Percentiles rank a stretch among this genome's conserved stretches.
phyloP scores from a whole-genome alignment of 2,888 invertebrate species.

The Aleiodes testaceus region DNA sequence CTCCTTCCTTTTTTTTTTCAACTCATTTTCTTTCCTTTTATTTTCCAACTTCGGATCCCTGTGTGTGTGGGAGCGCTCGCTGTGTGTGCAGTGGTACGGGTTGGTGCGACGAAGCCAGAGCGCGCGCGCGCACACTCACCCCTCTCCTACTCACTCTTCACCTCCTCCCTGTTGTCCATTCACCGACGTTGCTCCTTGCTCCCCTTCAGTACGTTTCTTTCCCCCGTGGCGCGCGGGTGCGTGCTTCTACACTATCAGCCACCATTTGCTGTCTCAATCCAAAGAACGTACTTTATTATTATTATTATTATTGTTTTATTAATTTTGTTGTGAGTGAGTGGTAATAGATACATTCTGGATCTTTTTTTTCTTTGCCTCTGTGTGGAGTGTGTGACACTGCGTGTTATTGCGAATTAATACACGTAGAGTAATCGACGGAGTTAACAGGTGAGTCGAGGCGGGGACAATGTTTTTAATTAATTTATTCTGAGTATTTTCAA shows the following conservation, averaged over 20 bases:
- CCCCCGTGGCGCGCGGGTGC: conserved; percentile 55
- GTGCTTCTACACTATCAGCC: conserved; percentile 32
- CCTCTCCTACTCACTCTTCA: conserved; percentile 27
- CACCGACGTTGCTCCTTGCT: conserved; percentile 55
- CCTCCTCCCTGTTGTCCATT: conserved; percentile 33
- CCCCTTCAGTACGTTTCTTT: conserved; percentile 59
- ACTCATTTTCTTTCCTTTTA: conserved; percentile 39
- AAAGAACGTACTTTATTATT: background rate
- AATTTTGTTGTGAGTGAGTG: conserved; percentile 22
- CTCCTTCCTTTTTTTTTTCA: conserved; percentile 18
- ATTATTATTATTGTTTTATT: conserved; percentile 9
- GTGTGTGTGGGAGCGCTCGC: no score
- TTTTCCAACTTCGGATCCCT: conserved; percentile 11
- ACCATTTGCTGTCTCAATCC: conserved; percentile 29
- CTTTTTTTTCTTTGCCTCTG: conserved; percentile 5
- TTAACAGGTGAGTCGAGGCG: conserved; percentile 33
- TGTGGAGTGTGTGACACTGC: background rate
- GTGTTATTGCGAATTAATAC: conserved; percentile 4
- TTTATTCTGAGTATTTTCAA: background rate
- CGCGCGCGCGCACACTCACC: conserved; percentile 38
- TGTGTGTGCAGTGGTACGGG: background rate
- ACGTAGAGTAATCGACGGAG: conserved; percentile 40
- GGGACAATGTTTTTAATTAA: conserved; percentile 6
- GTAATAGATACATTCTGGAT: background rate
- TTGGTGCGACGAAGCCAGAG: no score